A percentile compares a stretch with the other conserved stretches of the same genome.
phyloP scores from a whole-genome alignment of 2,113 vertebrate genomes.

The Xiphorhynchus elegans region DNA sequence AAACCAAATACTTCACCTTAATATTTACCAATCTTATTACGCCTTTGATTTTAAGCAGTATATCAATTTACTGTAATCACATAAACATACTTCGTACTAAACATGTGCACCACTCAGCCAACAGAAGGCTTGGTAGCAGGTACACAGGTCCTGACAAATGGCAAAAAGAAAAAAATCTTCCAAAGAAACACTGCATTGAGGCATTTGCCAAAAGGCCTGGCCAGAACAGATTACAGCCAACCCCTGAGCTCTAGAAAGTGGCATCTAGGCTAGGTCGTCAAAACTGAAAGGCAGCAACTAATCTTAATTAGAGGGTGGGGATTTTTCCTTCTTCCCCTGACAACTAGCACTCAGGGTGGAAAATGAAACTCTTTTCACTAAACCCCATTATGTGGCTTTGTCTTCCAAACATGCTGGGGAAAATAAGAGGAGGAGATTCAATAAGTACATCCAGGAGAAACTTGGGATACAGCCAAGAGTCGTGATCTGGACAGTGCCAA shows the following conservation, averaged over 20 bases:
- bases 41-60: not conserved
- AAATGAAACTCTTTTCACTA: slow-evolving; percentile 40
- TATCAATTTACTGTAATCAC: not conserved
- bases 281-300: slow-evolving; percentile 24
- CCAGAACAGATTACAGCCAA: not conserved
- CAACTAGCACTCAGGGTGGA: not conserved
- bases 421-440: slow-evolving; percentile 39
- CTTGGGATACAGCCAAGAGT: slow-evolving; percentile 45
- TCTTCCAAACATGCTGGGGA: slow-evolving; percentile 4
- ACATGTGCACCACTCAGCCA: not conserved
- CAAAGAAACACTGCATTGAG: not conserved
- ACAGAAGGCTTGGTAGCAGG: not conserved
- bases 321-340: not conserved
- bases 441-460: slow-evolving; percentile 22
- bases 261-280: not conserved
- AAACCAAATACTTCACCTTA: not conserved
- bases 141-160: not conserved
- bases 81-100: not conserved
- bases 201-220: not conserved
- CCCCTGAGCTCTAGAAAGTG: not conserved
- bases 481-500: slow-evolving; percentile 65
- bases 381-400: slow-evolving; percentile 11
- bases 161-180: not conserved
- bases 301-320: not conserved
- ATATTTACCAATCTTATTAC: not conserved